Base-by-base conservation (phyloP, 2,113 vertebrate species). In the Melanostigma gelatinosum region DNA sequence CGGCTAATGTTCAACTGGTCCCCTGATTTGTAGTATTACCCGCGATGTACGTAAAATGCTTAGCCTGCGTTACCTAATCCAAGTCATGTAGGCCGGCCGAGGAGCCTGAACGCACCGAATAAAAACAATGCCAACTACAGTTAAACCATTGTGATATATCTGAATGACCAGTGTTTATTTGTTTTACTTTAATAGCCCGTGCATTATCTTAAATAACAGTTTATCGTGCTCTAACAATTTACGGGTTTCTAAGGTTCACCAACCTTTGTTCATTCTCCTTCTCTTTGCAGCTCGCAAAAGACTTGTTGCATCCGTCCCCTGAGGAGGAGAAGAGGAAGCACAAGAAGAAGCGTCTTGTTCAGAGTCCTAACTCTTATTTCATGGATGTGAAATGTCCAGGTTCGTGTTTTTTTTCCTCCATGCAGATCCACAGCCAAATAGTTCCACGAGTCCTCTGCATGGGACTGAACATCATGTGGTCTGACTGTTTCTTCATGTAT, bases 341-440 rank as follows among this genome's bases (percentile, higher is more conserved):
- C 94, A 97, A 97, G 95, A 97, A 97, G 94, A 97, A 97, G 92
- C 96, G 96, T 80, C 95, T 97, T 73, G 97, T 97, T 60, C 97
- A 97, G 94, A 96, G 97, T 87, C 97, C 97, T 1, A 97, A 97
- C 89, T 97, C 97, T 60, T 97, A 97, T 83, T 97, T 97, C 86
- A 97, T 97, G 97, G 96, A 97, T 66, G 96, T 97, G 2, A 97
- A 97, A 52, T 97, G 97, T 91, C 96, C 96, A 93, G 96, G 96
- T 97, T 86, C 0, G 2, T 4, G 4, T 22, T 27, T n/a, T 27
- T n/a, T n/a, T 24, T 9, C 27, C 22, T 22, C 6, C 42, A 18
- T 36, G 20, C 2, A 50, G 2, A 40, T 36, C 4, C 24, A 27
- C 50, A 16, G 27, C 22, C 55, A 58, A 58, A 58, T 24, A 2